Evolutionary conservation across 2,797 vertebrate species (phyloP).

Genomic region (Nyctibius grandis): DNA sequence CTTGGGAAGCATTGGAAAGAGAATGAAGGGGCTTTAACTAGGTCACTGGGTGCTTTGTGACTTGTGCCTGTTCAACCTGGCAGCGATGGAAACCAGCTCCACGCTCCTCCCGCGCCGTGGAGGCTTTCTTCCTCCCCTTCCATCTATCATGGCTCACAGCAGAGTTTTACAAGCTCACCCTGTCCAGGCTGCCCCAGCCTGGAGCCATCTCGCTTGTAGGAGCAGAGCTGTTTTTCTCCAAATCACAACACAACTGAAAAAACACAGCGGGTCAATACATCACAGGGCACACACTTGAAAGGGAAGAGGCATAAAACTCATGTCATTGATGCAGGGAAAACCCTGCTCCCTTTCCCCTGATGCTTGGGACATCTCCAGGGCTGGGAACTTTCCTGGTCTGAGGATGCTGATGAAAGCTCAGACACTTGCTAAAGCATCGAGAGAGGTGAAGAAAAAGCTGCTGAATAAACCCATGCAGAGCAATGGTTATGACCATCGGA

Average conservation of each 20-base stretch:
- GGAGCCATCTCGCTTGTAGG: neutral
- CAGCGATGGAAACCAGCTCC: neutral
- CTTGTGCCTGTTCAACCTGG: neutral
- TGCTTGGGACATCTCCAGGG: neutral
- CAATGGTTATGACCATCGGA: neutral
- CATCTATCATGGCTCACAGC: neutral
- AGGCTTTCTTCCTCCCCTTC: neutral
- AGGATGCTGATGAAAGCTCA: neutral
- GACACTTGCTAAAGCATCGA: neutral
- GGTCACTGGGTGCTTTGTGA: neutral
- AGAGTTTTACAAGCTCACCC: neutral
- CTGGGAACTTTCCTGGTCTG: neutral
- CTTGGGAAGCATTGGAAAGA: neutral
- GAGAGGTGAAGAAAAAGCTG: neutral
- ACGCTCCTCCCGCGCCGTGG: fast-evolving
- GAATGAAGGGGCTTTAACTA: neutral
- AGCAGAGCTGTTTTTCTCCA: constrained; percentile 1
- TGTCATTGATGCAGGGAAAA: neutral
- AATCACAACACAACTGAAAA: constrained; percentile 57
- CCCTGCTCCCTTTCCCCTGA: neutral
- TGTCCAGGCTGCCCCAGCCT: neutral
- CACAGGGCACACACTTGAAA: constrained; percentile 53
- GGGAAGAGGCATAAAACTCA: constrained; percentile 21
- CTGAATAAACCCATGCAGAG: neutral
- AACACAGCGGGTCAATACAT: constrained; percentile 33